Evolutionary conservation across 2,797 vertebrate species (phyloP), one percentile per base, ranked within the genome.

Genomic region (Lophius americanus): DNA sequence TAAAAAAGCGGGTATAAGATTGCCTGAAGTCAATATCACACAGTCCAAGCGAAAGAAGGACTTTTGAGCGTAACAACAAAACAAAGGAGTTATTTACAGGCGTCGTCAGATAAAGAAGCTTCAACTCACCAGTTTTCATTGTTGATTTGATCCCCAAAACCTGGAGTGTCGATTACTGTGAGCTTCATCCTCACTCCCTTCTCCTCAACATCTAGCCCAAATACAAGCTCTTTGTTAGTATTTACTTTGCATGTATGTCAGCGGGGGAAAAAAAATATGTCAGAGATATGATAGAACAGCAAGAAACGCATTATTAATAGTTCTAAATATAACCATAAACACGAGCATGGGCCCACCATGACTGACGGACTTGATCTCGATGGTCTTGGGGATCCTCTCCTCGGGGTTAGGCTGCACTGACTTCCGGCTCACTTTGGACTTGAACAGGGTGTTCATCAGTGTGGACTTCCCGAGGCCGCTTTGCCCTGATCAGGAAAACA

Each of bases 61-160:
- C 23, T 23, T 23, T 23, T 23, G 23, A 23, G 23, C 23, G 23
- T 23, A 23, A 23, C 23, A 23, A 1, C 23, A 23, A 2, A 23
- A 23, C 23, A 23, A 23, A 23, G 1, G 23, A 2, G 23, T 23
- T 23, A 23, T 23, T 23, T 23, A 23, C 41, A 3, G 41, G 9
- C 1, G 39, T 8, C 43, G 55, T 59, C 50, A 56, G 46, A n/a
- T 48, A 9, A 64, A 41, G 37, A 33, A 32, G 60, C 6, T 2
- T 4, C 6, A 1, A 48, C 94, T 95, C 80, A 99, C 98, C 98
- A 98, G 91, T 98, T 96, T 90, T 98, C 97, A 0, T 99, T 99
- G 92, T 98, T 98, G 92, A 99, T 98, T 85, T 98, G 97, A 87
- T 99, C 97, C 73, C 98, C 98, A 35, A 99, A 99, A 46, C 97